Evolutionary conservation across 2,113 vertebrate species (phyloP), one percentile per base, ranked within the genome.

Genomic region (Cyphomyrus discorhynchus): DNA sequence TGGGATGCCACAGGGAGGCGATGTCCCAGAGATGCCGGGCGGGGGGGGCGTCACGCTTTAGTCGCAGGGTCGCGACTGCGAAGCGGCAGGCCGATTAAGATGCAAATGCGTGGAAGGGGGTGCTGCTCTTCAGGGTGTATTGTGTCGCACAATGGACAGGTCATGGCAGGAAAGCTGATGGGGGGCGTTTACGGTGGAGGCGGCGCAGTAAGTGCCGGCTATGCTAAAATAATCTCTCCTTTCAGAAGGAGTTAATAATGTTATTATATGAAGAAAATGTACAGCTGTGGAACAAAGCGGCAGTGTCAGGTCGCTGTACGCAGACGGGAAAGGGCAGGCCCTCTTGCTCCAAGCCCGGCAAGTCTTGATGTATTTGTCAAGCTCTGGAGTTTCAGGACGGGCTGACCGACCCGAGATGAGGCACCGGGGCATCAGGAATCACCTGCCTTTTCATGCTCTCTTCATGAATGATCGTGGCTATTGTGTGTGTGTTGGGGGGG

Each of bases 71-170:
- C 35, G 31, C 35, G 7, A 21, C 46, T 35, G 88, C 17, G 2
- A 84, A 87, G 90, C 83, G 42, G 87, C 90, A 89, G 62, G 74
- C 91, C 93, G 93, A 94, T 94, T 94, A 94, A 93, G 93, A 94
- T 94, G 94, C 92, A 91, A 94, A 95, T 94, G 84, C 83, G 2
- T 42, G 53, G 35, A 90, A 88, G 62, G 92, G 91, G 92, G 47
- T 89, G 90, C 89, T 11, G 89, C 92, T 92, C 93, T 92, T 91
- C 84, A 93, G 49, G 91, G 92, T 9, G 90, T 92, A 94, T 94
- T 94, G 93, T 93, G 88, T 87, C n/a, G 88, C 92, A 95, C 94
- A 95, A 95, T 94, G 92, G 93, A 83, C 91, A 90, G 95, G 95
- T 94, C 94, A 93, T 88, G 53, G 15, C 53, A 45, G 91, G n/a